A percentile compares a stretch with the other conserved stretches of the same genome.
phyloP scores from a whole-genome alignment of 1,140 invertebrate species.

The Ips nitidus region DNA sequence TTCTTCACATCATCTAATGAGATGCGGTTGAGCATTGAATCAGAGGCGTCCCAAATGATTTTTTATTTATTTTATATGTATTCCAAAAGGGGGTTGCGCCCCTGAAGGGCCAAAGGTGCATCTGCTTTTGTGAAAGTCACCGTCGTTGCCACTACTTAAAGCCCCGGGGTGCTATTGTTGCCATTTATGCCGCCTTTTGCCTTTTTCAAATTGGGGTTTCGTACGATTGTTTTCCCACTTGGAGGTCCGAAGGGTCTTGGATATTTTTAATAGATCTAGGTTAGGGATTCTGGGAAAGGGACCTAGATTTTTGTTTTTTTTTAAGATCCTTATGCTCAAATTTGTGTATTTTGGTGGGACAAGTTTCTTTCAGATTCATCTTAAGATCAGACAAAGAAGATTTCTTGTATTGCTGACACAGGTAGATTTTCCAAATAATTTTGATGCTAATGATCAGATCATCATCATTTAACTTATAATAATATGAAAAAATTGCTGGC shows the following conservation, averaged over 20 bases:
- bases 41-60: neutral
- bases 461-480: too few species aligned
- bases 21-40: neutral
- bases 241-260: constrained; percentile 8
- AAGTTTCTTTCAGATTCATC: too few species aligned
- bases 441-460: too few species aligned
- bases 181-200: constrained; percentile 26
- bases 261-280: neutral
- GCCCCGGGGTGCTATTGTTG: constrained; percentile 19
- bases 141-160: constrained; percentile 16
- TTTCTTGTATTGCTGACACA: too few species aligned
- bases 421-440: too few species aligned
- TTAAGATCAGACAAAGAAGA: too few species aligned
- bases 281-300: constrained; percentile 3
- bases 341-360: too few species aligned
- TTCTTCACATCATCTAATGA: neutral
- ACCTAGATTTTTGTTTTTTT: constrained; percentile 2
- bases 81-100: neutral
- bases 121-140: constrained; percentile 24
- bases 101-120: constrained; percentile 4
- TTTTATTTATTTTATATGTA: neutral
- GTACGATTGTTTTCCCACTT: constrained; percentile 22
- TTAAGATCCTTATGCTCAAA: too few species aligned
- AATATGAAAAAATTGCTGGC: too few species aligned
- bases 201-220: constrained; percentile 29